Evolutionary conservation across 2,888 invertebrate species (phyloP).

Genomic region (Chorisops tibialis): DNA sequence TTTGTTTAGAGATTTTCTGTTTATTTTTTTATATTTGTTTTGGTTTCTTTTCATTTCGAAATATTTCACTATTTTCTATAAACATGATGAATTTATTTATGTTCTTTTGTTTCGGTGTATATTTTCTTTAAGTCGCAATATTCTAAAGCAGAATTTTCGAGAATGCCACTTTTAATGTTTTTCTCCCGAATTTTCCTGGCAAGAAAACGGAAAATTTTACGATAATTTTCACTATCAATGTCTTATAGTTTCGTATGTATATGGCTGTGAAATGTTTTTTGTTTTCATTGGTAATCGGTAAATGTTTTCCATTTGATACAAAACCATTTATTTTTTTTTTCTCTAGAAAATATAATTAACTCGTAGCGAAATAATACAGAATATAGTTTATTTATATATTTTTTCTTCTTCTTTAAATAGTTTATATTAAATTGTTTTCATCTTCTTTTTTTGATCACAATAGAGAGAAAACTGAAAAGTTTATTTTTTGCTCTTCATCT

Average conservation of each 20-base stretch:
- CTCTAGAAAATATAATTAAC: constrained; percentile 12
- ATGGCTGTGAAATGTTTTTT: no score
- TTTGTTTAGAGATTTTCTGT: constrained; percentile 8
- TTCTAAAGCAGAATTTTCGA: no score
- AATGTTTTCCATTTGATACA: constrained; percentile 2
- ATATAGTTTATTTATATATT: background rate
- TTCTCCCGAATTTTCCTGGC: no score
- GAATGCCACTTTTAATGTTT: no score
- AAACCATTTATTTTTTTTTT: constrained; percentile 1
- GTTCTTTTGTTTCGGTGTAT: constrained; percentile 4
- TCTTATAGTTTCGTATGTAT: no score
- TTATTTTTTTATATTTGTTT: constrained; percentile 8
- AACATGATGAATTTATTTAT: background rate
- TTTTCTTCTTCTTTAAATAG: no score
- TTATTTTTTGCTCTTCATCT: background rate
- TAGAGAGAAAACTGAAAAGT: constrained; percentile 21
- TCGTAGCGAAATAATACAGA: constrained; percentile 15
- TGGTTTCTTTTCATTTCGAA: constrained; percentile 8
- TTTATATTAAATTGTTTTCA: background rate
- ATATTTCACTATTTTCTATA: constrained; percentile 4
- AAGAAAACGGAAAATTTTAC: no score
- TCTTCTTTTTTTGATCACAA: constrained; percentile 17
- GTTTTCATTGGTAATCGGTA: background rate
- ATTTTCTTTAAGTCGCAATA: no score
- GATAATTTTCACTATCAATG: background rate